Evolutionary conservation across 2,113 vertebrate species (phyloP), one percentile per base, ranked within the genome.

Genomic region (Notothenia rossii): DNA sequence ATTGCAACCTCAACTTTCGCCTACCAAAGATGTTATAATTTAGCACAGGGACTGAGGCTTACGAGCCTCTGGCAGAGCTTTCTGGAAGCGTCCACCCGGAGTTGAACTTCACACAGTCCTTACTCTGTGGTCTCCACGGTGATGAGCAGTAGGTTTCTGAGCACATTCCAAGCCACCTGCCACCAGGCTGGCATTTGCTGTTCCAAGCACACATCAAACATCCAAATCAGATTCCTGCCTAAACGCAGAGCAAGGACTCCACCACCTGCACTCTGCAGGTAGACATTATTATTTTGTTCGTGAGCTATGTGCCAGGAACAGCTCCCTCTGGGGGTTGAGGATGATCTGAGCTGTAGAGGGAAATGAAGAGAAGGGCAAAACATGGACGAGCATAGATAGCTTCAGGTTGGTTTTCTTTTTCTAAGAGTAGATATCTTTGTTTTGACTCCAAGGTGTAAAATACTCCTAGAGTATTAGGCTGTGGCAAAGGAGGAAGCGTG

Each of bases 101-200:
- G 56, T 66, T 76, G 70, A 84, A 90, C 88, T 87, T 93, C 91
- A 93, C 88, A 91, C 80, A 61, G 71, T 78, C 69, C 63, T 75
- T 74, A 79, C 75, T 83, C 82, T 83, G 71, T 79, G 69, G 70
- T 86, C 81, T 75, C 87, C 17, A 64, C 43, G 33, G 73, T 64
- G 82, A 58, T 53, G 82, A 92, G 84, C 71, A 15, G 79, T 60
- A 75, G 76, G 82, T 84, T 85, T 93, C 83, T 92, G 88, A 94
- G 86, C 84, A 51, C 70, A 84, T 86, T 94, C 89, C 89, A 93
- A 82, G 82, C 91, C 93, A 94, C 92, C 92, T 93, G 93, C 88
- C 86, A 84, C 84, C 72, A 7, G 59, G 61, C 65, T 79, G 81
- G 85, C 72, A 58, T 92, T 91, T 71, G 86, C 91, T 70, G 77